Conservation (phyloP, 2,113 vertebrate genomes). For the Nesogale talazaci region DNA sequence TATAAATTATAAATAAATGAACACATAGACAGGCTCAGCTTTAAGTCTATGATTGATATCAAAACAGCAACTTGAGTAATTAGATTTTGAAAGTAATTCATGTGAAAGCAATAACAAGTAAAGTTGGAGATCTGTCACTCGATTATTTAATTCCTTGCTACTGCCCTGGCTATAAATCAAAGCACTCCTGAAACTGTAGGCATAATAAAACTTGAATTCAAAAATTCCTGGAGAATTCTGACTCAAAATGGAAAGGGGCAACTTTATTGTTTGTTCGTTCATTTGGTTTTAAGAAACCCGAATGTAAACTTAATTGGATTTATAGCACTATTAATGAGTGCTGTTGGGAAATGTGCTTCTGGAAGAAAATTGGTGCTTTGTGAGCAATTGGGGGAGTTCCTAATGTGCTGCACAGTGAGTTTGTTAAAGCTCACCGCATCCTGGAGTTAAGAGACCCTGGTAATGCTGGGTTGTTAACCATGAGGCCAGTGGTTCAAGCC, state of each 20-base stretch:
- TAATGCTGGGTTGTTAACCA: no score
- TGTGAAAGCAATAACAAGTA: conserved; percentile 71
- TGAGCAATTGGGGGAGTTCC: neutral
- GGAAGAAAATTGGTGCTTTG: conserved; percentile 21
- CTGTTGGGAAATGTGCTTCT: neutral
- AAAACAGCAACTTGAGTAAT: conserved; percentile 75
- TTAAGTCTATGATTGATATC: conserved; percentile 77
- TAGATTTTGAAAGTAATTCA: conserved; percentile 78
- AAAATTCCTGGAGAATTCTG: conserved; percentile 59
- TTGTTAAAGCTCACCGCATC: neutral
- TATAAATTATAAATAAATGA: conserved; percentile 72
- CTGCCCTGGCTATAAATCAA: conserved; percentile 70
- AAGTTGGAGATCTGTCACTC: conserved; percentile 68
- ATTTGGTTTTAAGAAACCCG: conserved; percentile 10
- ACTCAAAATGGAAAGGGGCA: conserved; percentile 33
- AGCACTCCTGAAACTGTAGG: conserved; percentile 56
- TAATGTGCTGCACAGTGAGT: neutral
- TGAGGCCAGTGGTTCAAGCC: no score
- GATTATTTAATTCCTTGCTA: conserved; percentile 77
- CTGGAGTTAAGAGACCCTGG: no score
- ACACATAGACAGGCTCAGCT: conserved; percentile 35
- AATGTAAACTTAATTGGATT: neutral
- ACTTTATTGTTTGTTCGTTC: neutral
- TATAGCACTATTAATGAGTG: neutral
- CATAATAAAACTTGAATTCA: conserved; percentile 42